phyloP scores from a whole-genome alignment of 2,113 vertebrate species.

The Polypterus bichir region DNA sequence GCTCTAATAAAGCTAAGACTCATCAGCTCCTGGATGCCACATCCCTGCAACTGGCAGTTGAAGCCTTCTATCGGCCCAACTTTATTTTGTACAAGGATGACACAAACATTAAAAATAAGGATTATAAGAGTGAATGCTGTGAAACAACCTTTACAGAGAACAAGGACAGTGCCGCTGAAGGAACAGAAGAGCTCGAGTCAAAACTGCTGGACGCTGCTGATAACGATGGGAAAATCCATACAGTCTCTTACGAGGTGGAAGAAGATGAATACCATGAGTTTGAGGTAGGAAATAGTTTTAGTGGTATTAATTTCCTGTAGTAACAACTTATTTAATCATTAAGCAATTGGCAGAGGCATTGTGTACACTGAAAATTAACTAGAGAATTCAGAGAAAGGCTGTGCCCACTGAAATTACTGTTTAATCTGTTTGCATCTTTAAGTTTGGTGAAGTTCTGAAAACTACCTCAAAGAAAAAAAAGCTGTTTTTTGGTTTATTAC shows the following conservation, averaged over 20 bases:
- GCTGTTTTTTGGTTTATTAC: too few species aligned
- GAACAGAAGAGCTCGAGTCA: constrained; percentile 38
- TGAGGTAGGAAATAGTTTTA: constrained; percentile 48
- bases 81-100: constrained; percentile 77
- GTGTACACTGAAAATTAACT: too few species aligned
- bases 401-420: too few species aligned
- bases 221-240: constrained; percentile 75
- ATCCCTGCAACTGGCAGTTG: constrained; percentile 76
- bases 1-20: constrained; percentile 43
- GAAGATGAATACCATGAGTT: constrained; percentile 83
- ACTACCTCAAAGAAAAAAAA: too few species aligned
- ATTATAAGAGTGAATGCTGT: constrained; percentile 75
- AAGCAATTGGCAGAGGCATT: too few species aligned
- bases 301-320: too few species aligned
- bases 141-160: constrained; percentile 88
- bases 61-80: constrained; percentile 72
- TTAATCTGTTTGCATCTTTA: too few species aligned
- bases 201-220: constrained; percentile 48
- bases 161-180: constrained; percentile 50
- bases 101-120: constrained; percentile 63
- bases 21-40: constrained; percentile 80
- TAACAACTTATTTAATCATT: too few species aligned
- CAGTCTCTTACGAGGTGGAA: constrained; percentile 85
- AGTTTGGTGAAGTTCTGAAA: too few species aligned
- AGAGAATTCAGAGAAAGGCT: too few species aligned